Percentiles rank a stretch among this genome's conserved stretches.
Conservation (phyloP, 2,888 invertebrate species). For the Ormyrus thymus region DNA sequence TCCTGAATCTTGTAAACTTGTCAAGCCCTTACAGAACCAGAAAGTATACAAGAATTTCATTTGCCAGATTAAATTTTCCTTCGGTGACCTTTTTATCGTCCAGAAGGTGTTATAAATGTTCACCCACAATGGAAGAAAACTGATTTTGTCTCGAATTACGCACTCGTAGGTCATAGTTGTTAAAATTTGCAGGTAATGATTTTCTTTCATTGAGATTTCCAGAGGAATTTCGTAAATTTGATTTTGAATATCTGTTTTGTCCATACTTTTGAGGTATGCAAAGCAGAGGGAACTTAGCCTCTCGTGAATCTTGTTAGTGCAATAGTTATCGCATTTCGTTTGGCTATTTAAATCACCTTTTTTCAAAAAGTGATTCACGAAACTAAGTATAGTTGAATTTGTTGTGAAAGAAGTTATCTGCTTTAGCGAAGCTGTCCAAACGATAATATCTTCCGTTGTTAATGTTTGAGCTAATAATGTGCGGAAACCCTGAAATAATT, state of each 20-base stretch:
- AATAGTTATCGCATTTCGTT: slow-evolving; percentile 25
- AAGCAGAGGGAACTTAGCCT: slow-evolving; percentile 36
- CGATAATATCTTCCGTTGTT: slow-evolving; percentile 83
- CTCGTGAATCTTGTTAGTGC: slow-evolving; percentile 37
- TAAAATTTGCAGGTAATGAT: slow-evolving; percentile 68
- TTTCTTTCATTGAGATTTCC: slow-evolving; percentile 64
- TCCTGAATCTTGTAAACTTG: slow-evolving; percentile 68
- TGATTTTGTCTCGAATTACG: slow-evolving; percentile 86
- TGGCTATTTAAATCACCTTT: slow-evolving; percentile 52
- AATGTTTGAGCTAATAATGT: slow-evolving; percentile 87
- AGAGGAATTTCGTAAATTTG: slow-evolving; percentile 41
- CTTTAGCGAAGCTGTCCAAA: slow-evolving; percentile 82
- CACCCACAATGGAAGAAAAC: slow-evolving; percentile 84
- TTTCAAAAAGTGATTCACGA: slow-evolving; percentile 82
- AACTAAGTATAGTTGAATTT: slow-evolving; percentile 82
- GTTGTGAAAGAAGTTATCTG: slow-evolving; percentile 86
- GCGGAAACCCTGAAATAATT: slow-evolving; percentile 80
- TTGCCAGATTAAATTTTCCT: slow-evolving; percentile 83
- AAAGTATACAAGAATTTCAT: slow-evolving; percentile 82
- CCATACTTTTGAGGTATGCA: background rate
- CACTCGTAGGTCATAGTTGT: slow-evolving; percentile 84
- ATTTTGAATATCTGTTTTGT: background rate
- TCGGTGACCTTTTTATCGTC: slow-evolving; percentile 77
- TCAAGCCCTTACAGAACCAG: slow-evolving; percentile 73
- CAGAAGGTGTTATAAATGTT: slow-evolving; percentile 78